Conservation (phyloP, 1,140 invertebrate genomes). For the Bombus superbus region DNA sequence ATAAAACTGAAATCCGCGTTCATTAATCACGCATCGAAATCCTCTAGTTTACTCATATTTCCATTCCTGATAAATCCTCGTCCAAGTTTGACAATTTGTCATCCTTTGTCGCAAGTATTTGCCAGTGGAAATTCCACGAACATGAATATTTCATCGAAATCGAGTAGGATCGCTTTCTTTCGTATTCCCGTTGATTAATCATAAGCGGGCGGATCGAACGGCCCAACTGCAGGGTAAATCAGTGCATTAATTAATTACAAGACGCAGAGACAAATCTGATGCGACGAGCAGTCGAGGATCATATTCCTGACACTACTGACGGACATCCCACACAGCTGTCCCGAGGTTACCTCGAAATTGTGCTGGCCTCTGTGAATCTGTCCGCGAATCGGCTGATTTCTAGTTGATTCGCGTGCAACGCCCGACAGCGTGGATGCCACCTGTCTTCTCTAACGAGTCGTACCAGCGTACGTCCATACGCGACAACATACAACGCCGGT, state of each 20-base stretch:
- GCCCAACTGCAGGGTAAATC: slow-evolving; percentile 49
- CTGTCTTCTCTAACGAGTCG: slow-evolving; percentile 62
- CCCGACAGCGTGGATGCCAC: slow-evolving; percentile 60
- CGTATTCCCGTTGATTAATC: slow-evolving; percentile 22
- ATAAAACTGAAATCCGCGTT: not conserved
- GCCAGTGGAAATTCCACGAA: not conserved
- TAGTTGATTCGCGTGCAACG: slow-evolving; percentile 58
- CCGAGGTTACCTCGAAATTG: slow-evolving; percentile 67
- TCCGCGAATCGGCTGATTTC: slow-evolving; percentile 63
- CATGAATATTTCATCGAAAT: not conserved
- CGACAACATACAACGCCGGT: not conserved
- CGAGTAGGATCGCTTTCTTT: not conserved
- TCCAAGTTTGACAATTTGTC: not conserved
- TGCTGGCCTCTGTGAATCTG: slow-evolving; percentile 67
- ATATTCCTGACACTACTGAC: slow-evolving; percentile 66
- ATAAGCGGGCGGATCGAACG: not conserved
- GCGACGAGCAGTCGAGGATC: slow-evolving; percentile 58
- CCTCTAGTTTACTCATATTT: not conserved
- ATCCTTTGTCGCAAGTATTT: not conserved
- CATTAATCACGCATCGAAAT: not conserved
- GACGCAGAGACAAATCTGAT: slow-evolving; percentile 34
- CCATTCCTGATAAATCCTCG: not conserved
- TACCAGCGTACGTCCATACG: slow-evolving; percentile 24
- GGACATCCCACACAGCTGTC: slow-evolving; percentile 65
- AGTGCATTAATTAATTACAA: slow-evolving; percentile 73